A percentile compares a stretch with the other conserved stretches of the same genome.
Evolutionary conservation across 1,140 invertebrate species (phyloP).

Genomic region (Drosophila ananassae): DNA sequence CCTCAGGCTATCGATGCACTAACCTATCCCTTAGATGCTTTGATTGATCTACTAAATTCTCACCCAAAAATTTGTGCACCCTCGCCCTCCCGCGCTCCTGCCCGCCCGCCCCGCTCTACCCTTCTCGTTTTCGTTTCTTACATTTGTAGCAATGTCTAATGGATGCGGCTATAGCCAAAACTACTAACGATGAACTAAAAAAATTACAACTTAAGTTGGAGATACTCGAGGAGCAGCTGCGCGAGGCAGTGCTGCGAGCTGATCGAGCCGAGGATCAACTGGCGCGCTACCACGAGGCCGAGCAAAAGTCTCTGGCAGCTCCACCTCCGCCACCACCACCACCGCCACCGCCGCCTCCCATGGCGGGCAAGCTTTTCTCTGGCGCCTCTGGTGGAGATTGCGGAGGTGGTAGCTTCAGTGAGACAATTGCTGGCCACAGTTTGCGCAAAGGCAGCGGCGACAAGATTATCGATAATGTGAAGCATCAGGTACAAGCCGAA

Average conservation of each 20-base stretch:
- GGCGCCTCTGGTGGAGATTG: conserved; percentile 13
- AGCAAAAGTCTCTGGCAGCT: conserved; percentile 28
- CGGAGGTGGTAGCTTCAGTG: conserved; percentile 49
- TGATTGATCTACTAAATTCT: conserved; percentile 62
- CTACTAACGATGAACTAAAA: conserved; percentile 84
- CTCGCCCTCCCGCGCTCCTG: conserved; percentile 9
- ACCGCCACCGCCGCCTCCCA: conserved; percentile 42
- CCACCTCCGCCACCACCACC: conserved; percentile 58
- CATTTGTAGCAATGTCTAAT: conserved; percentile 80
- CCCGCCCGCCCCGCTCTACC: conserved; percentile 39
- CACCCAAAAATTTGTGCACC: conserved; percentile 57
- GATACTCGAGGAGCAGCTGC: conserved; percentile 80
- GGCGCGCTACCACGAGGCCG: conserved; percentile 45
- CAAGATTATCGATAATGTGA: conserved; percentile 80
- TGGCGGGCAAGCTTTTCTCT: conserved; percentile 29
- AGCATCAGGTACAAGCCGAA: conserved; percentile 78
- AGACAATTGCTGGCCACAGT: conserved; percentile 67
- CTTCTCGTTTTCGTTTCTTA: conserved; percentile 47
- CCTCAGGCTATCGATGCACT: conserved; percentile 35
- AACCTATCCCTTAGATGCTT: conserved; percentile 41
- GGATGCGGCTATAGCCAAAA: conserved; percentile 83
- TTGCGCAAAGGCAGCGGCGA: conserved; percentile 60
- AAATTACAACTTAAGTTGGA: conserved; percentile 83
- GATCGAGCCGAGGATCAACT: conserved; percentile 76
- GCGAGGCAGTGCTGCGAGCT: conserved; percentile 63